A percentile compares a stretch with the other conserved stretches of the same genome.
phyloP scores from a whole-genome alignment of 1,140 invertebrate species.

The Rhopalosiphum padi region DNA sequence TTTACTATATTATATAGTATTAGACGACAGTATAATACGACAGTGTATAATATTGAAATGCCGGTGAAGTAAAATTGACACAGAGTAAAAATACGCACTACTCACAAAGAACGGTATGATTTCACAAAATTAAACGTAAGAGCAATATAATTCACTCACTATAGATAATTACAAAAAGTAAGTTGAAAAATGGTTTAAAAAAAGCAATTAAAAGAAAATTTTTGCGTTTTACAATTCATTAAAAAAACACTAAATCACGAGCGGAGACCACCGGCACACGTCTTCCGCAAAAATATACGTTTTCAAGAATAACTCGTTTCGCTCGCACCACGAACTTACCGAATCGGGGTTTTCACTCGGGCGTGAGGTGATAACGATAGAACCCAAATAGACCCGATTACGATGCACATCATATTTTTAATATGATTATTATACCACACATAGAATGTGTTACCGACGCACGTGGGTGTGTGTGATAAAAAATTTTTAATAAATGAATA shows the following conservation, averaged over 20 bases:
- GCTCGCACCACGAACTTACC: background rate
- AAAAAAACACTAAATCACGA: background rate
- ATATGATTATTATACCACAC: constrained; percentile 4
- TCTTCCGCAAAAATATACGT: background rate
- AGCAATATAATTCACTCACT: background rate
- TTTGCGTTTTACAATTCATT: background rate
- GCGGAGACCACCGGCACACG: background rate
- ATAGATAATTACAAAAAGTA: background rate
- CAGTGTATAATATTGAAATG: background rate
- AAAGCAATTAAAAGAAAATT: background rate
- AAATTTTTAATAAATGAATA: background rate
- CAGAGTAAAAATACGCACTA: background rate
- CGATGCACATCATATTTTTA: background rate
- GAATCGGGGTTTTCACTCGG: background rate
- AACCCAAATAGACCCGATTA: background rate
- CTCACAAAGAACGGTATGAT: background rate
- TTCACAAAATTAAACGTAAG: background rate
- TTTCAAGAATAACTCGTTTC: constrained; percentile 22
- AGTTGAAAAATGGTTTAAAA: background rate
- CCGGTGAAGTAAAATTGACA: background rate
- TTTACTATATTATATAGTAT: background rate
- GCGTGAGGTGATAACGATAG: background rate
- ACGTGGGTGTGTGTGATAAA: constrained; percentile 36
- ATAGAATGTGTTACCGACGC: background rate
- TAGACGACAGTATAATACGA: background rate